A percentile compares a stretch with the other conserved stretches of the same genome.
phyloP scores from a whole-genome alignment of 2,888 invertebrate genomes.

The Timandra comae region DNA sequence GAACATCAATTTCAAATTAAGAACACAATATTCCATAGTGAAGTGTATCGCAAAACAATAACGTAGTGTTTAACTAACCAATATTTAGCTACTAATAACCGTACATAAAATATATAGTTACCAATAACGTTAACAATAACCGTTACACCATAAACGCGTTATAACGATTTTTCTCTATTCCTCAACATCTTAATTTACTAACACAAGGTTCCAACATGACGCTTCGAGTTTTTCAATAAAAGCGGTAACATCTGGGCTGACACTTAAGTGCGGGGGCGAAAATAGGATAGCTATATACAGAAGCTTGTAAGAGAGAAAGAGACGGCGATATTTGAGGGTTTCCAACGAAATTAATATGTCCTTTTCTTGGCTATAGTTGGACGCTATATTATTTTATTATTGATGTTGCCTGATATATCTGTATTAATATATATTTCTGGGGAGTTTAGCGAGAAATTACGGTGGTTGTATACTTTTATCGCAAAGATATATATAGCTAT shows the following conservation, averaged over 20 bases:
- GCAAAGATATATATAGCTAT: no score
- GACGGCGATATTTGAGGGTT: conserved; percentile 38
- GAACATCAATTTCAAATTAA: no score
- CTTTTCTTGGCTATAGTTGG: conserved; percentile 62
- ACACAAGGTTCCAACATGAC: conserved; percentile 68
- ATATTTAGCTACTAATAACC: no score
- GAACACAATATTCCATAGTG: no score
- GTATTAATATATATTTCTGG: conserved; percentile 41
- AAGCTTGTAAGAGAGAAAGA: conserved; percentile 35
- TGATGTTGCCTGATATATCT: conserved; percentile 57
- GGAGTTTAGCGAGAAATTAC: conserved; percentile 16
- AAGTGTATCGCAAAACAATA: no score
- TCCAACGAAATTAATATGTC: conserved; percentile 68
- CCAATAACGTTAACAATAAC: conserved; percentile 6
- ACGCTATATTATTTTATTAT: conserved; percentile 68
- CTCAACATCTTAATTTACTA: conserved; percentile 73
- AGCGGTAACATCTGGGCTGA: conserved; percentile 66
- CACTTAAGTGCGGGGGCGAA: conserved; percentile 68
- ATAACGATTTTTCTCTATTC: conserved; percentile 30
- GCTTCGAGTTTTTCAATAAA: conserved; percentile 72
- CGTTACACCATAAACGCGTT: conserved; percentile 4
- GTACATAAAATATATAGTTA: no score
- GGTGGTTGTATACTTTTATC: conserved; percentile 1
- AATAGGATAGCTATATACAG: conserved; percentile 35
- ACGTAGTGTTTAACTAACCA: no score